phyloP scores from a whole-genome alignment of 2,113 vertebrate genomes.

The Dinomys branickii region DNA sequence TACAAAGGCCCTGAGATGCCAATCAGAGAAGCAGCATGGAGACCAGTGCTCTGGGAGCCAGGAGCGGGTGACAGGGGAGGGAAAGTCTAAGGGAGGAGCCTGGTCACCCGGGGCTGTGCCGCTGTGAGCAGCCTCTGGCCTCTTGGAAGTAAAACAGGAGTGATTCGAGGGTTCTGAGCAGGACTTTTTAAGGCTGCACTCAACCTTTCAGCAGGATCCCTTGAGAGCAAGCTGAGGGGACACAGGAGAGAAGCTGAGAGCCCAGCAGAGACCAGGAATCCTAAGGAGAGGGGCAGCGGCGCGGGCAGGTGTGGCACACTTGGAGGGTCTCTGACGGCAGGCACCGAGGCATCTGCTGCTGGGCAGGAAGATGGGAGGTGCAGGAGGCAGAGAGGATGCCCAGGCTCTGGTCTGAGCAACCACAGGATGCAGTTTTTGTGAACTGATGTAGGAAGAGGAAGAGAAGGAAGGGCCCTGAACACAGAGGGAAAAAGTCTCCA shows the following conservation, averaged over 20 bases:
- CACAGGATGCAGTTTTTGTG: not conserved
- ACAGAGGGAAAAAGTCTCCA: not conserved
- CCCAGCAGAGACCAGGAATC: not conserved
- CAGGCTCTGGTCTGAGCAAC: not conserved
- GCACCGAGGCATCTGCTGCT: no score
- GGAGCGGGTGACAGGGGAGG: not conserved
- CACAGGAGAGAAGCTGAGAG: not conserved
- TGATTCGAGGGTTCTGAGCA: not conserved
- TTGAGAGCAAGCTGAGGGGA: not conserved
- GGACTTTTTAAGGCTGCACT: not conserved
- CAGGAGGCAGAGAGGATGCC: no score
- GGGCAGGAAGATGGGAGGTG: no score
- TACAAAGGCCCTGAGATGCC: not conserved
- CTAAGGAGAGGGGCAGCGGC: not conserved
- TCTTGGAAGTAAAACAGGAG: not conserved
- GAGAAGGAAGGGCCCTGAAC: not conserved
- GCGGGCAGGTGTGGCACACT: no score
- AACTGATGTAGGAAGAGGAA: not conserved
- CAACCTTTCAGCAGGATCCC: not conserved
- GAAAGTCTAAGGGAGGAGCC: not conserved
- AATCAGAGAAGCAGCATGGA: not conserved
- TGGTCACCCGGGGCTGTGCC: rapidly evolving
- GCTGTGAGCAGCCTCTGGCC: not conserved
- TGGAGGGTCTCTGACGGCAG: no score
- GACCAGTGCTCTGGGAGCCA: not conserved